phyloP scores from a whole-genome alignment of 2,113 vertebrate species.

The Polyodon spathula region DNA sequence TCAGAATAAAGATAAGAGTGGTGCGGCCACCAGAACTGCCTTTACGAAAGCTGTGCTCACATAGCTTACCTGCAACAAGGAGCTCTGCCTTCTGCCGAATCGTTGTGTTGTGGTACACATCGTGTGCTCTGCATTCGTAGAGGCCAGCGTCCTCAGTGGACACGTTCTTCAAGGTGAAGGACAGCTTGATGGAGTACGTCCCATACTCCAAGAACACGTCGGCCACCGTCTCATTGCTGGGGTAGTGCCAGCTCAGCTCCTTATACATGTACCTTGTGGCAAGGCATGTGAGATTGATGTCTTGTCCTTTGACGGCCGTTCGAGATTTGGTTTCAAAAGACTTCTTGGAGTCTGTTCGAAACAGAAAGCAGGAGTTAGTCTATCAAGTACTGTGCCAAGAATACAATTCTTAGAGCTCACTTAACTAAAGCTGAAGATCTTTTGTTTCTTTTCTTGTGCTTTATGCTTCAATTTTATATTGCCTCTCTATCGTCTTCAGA shows the following conservation, averaged over 20 bases:
- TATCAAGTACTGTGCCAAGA: neutral
- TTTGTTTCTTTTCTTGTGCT: too few species aligned
- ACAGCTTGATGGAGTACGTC: slow-evolving; percentile 58
- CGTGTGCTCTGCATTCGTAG: slow-evolving; percentile 62
- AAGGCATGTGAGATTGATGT: slow-evolving; percentile 58
- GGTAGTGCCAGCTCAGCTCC: slow-evolving; percentile 59
- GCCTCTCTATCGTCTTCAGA: too few species aligned
- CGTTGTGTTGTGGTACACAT: slow-evolving; percentile 37
- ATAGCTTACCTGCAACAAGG: slow-evolving; percentile 53
- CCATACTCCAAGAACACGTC: slow-evolving; percentile 13
- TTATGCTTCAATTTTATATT: too few species aligned
- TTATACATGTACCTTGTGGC: slow-evolving; percentile 69
- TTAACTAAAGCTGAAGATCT: too few species aligned
- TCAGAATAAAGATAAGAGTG: neutral
- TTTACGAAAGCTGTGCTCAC: slow-evolving; percentile 14
- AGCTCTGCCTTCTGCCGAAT: slow-evolving; percentile 46
- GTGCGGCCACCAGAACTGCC: too few species aligned
- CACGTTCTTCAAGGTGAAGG: slow-evolving; percentile 55
- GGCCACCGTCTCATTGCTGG: slow-evolving; percentile 36
- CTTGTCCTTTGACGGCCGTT: slow-evolving; percentile 49
- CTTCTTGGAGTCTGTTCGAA: slow-evolving; percentile 49
- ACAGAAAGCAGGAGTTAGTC: slow-evolving; percentile 1
- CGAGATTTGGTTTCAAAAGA: slow-evolving; percentile 45
- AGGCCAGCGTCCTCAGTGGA: slow-evolving; percentile 43
- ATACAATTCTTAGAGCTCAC: too few species aligned